These are phyloP conservation scores for Tyto alba DNA, from an alignment of 2,113 vertebrate species.

Conservation along the genomic window DNA sequence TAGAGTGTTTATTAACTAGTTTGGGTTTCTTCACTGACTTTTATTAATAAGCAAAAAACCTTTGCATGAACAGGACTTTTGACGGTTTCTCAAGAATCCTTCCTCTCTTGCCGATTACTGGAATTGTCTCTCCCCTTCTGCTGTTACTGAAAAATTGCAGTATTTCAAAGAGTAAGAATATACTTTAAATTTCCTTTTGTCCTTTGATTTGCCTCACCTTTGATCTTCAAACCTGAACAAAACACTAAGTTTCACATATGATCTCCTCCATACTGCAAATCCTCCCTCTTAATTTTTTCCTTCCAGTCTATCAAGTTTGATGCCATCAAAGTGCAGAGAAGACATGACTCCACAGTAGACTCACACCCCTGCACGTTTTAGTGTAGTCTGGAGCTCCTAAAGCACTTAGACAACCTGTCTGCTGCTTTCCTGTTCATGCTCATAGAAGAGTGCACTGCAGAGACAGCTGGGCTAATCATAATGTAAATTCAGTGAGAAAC, in stretches of 20 bases:
- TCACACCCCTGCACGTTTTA: background rate
- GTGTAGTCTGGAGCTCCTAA: background rate
- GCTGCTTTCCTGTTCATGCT: background rate
- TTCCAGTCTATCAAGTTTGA: too few relatives aligned
- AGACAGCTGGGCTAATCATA: slow-evolving; percentile 2
- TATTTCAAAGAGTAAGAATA: background rate
- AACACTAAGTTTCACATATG: background rate
- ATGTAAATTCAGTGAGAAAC: slow-evolving; percentile 31
- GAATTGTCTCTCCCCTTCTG: background rate
- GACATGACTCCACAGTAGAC: accelerated
- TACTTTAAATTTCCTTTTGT: background rate
- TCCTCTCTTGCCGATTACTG: background rate
- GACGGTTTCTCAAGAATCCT: background rate
- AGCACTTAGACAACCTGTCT: background rate
- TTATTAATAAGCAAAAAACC: background rate
- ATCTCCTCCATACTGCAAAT: background rate
- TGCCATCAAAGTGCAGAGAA: background rate
- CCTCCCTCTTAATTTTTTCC: background rate
- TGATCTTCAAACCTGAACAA: background rate
- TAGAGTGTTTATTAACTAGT: background rate
- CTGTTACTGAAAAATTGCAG: background rate
- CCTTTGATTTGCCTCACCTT: background rate
- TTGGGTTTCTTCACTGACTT: background rate
- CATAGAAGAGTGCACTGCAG: background rate
- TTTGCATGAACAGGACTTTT: background rate